Evolutionary conservation across 2,113 vertebrate genomes (phyloP).

Genomic region (Dipodomys ordii): DNA sequence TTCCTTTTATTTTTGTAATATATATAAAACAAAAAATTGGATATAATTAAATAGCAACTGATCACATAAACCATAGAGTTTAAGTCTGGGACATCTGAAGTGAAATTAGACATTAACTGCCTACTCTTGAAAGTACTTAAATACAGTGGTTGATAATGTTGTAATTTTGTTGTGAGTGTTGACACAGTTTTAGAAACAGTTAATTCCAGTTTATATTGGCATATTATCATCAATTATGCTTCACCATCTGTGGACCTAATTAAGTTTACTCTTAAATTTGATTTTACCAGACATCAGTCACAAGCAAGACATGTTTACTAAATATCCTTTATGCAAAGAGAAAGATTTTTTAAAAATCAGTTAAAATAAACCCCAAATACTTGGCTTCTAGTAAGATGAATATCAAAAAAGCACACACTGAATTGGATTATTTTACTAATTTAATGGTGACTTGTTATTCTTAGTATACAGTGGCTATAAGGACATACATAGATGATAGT

Average conservation of each 20-base stretch:
- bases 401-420: neutral
- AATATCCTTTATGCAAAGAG: conserved; percentile 77
- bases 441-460: neutral
- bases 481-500: neutral
- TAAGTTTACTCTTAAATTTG: conserved; percentile 87
- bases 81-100: neutral
- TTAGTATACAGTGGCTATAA: neutral
- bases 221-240: conserved; percentile 86
- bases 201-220: conserved; percentile 84
- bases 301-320: conserved; percentile 84
- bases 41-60: neutral
- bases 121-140: conserved; percentile 63
- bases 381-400: conserved; percentile 46
- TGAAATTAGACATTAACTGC: conserved; percentile 64
- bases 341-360: conserved; percentile 70
- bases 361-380: conserved; percentile 72
- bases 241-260: conserved; percentile 88
- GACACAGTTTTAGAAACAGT: conserved; percentile 83
- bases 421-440: conserved; percentile 1
- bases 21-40: conserved; percentile 39
- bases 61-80: conserved; percentile 55
- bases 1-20: neutral
- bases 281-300: conserved; percentile 85
- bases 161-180: conserved; percentile 79
- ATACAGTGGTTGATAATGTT: conserved; percentile 76